Evolutionary conservation across 2,888 invertebrate species (phyloP), one percentile per base, ranked within the genome.

Genomic region (Matsumyia berberina): DNA sequence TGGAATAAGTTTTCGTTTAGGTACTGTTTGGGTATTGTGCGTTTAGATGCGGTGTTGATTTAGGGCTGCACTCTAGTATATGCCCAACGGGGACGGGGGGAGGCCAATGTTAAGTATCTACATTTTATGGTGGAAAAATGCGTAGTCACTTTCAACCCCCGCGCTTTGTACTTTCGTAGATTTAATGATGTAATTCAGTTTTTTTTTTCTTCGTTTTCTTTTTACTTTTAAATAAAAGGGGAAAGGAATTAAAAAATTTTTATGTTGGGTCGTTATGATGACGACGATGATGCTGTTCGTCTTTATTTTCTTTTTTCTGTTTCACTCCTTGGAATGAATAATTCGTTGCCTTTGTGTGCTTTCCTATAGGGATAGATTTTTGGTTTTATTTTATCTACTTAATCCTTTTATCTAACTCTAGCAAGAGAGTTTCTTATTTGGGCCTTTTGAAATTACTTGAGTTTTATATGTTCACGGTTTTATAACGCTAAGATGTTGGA

Each of bases 61-160:
- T 85, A 85, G 80, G 85, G 80, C 80, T 74, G 74, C 74, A 85
- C 69, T 83, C 78, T 78, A 78, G 67, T 72, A 83, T 19, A 35
- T 35, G 24, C 2, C 44, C 15, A 17, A 15, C 19, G 57, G 6
- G 33, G 39, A 31, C 31, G 35, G 64, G 72, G 66, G 7, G 51
- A 31, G 15, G 2, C 5, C 37, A 12, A 79, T 51, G n/a, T 80
- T 66, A 72, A 74, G 57, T 74, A 60, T 83, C 67, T 69, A 42
- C 42, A 37, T 83, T 83, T 73, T 69, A 55, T 74, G 69, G 58
- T 73, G 62, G 66, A 74, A 66, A 82, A 76, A 76, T 85, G 85
- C 80, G 74, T 85, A 85, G 85, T 79, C 64, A 66, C 46, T 66
- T 79, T 49, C 44, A 72, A 72, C 73, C 78, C 78, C 64, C 72